Evolutionary conservation across 2,797 vertebrate genomes (phyloP), one percentile per base, ranked within the genome.

Genomic region (Anomalospiza imberbis): DNA sequence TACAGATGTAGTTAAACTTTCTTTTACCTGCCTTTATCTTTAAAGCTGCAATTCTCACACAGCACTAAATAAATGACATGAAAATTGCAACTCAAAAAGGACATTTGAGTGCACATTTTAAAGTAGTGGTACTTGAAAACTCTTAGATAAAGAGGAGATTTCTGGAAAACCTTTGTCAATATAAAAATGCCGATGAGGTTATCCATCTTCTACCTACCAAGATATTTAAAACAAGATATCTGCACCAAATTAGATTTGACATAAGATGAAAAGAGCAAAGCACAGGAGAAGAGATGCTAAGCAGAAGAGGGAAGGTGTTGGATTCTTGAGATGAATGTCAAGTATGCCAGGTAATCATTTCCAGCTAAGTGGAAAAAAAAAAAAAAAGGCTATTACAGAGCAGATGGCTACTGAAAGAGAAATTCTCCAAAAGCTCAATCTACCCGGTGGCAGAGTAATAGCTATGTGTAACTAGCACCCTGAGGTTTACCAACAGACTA

Each of bases 331-430:
- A 81, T 38, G 61, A 94, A 89, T 38, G 71, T 50, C 63, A 94
- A 62, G 44, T 77, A 89, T 70, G 61, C 75, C 88, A 95, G 68
- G 80, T 84, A 82, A 90, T 81, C 50, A 92, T 54, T 92, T 93
- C 60, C 65, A 95, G 50, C 36, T 72, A 86, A 79, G 74, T 32
- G 29, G 1, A 42, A 66, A 71, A 70, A 25, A 22, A 67, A 76
- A 54, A 42, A 81, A n/a, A 89, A 83, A 61, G 20, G 24, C 21
- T 51, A 62, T 91, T 73, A 78, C 22, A 15, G 57, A 60, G 87
- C 40, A 90, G 34, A 45, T 66, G 61, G 58, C 63, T 91, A 89
- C 44, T 6, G 32, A 86, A 92, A 77, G 61, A 88, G 45, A 73
- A 89, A n/a, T 47, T 75, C 79, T 50, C 25, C 57, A 72, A 63